These are phyloP conservation scores for Pantherophis vulpinus DNA, from an alignment of 2,797 vertebrate species.

Conservation along the genomic window DNA sequence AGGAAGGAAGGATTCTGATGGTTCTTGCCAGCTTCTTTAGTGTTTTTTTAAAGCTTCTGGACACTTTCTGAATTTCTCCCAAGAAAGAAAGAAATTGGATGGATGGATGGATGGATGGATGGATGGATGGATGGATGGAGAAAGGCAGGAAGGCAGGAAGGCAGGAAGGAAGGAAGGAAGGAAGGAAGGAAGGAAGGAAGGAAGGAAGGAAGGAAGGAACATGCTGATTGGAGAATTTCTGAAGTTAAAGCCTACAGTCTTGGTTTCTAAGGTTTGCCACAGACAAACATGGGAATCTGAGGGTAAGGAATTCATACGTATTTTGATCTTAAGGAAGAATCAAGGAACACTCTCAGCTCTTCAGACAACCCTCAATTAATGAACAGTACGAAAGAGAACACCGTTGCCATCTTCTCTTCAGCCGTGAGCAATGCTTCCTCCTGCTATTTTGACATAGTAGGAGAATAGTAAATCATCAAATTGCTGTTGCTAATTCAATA, in stretches of 20 bases:
- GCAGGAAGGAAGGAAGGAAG: too few species aligned
- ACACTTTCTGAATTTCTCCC: too few species aligned
- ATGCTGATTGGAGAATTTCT: neutral
- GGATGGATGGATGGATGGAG: too few species aligned
- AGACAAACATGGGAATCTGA: neutral
- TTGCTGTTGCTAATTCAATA: conserved; percentile 24
- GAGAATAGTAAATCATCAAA: conserved; percentile 16
- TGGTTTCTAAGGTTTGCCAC: neutral
- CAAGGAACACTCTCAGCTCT: neutral
- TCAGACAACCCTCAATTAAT: neutral
- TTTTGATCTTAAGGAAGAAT: neutral
- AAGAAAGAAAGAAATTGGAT: too few species aligned
- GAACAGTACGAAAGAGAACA: neutral
- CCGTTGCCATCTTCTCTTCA: neutral
- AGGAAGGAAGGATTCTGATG: too few species aligned
- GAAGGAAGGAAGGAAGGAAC: neutral
- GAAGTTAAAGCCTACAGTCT: neutral
- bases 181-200: too few species aligned
- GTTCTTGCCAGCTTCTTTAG: too few species aligned
- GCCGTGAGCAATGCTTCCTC: neutral
- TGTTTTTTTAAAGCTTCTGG: too few species aligned
- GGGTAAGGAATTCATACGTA: neutral
- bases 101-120: too few species aligned
- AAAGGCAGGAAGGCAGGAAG: too few species aligned
- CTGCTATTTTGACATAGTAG: neutral